These are phyloP conservation scores for Pseudopleuronectes americanus DNA, from an alignment of 2,797 vertebrate species.

Conservation along the genomic window DNA sequence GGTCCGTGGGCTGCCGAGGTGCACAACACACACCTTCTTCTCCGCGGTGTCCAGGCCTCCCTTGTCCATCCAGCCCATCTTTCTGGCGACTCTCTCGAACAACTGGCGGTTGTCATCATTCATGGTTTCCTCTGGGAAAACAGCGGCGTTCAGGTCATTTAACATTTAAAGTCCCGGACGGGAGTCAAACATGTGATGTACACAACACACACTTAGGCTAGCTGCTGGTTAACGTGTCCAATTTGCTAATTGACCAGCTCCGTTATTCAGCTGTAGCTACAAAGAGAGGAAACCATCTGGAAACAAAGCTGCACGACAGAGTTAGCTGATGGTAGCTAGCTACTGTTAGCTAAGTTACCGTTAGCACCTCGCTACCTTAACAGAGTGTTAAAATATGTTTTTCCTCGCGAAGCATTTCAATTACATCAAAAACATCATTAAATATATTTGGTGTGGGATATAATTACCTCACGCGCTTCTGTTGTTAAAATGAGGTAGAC, in stretches of 20 bases:
- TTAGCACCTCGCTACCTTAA: slow-evolving; percentile 26
- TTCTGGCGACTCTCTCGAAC: slow-evolving; percentile 79
- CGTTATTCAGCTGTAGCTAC: neutral
- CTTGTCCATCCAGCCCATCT: slow-evolving; percentile 74
- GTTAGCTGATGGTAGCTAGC: neutral
- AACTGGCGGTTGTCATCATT: slow-evolving; percentile 56
- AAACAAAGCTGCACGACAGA: neutral
- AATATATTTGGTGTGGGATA: neutral
- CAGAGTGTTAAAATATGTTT: neutral
- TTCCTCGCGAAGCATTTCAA: neutral
- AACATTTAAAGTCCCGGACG: slow-evolving; percentile 36
- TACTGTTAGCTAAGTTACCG: neutral
- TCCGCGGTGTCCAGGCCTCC: slow-evolving; percentile 71
- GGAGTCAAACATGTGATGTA: neutral
- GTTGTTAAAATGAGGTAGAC: neutral
- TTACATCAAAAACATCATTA: too few species aligned
- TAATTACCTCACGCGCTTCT: slow-evolving; percentile 7
- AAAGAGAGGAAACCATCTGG: neutral
- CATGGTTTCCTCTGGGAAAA: slow-evolving; percentile 59
- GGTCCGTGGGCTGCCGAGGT: too few species aligned
- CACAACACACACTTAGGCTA: neutral
- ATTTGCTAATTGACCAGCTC: neutral
- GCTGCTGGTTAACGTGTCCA: neutral
- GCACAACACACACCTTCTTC: slow-evolving; percentile 65
- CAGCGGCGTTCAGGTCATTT: slow-evolving; percentile 7